Percentiles rank a stretch among this genome's conserved stretches.
These are phyloP conservation scores for Gallinago paraguaiae DNA, from an alignment of 2,113 vertebrate species.

Conservation along the genomic window DNA sequence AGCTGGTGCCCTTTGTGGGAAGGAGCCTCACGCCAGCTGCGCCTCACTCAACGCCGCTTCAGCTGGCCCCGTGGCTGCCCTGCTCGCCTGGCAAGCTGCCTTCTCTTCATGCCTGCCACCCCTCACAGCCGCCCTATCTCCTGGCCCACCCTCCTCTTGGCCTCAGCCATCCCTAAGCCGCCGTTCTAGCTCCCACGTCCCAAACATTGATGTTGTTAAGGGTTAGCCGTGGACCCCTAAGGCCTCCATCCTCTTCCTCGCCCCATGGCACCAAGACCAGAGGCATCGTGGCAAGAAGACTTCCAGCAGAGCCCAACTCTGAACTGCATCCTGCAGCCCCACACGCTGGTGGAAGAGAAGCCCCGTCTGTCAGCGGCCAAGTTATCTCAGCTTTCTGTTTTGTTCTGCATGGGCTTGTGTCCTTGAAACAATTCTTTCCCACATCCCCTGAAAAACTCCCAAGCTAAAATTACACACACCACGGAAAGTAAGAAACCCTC, in stretches of 20 bases:
- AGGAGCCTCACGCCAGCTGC: neutral
- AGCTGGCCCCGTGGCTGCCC: neutral
- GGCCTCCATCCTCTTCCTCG: neutral
- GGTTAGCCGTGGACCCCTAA: neutral
- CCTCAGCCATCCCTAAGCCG: neutral
- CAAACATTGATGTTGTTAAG: rapidly evolving
- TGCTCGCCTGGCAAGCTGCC: rapidly evolving
- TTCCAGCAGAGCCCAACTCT: rapidly evolving
- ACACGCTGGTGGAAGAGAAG: rapidly evolving
- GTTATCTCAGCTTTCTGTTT: neutral
- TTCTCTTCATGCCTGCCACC: neutral
- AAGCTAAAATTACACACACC: conserved; percentile 2
- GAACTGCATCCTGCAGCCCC: neutral
- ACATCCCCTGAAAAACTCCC: neutral
- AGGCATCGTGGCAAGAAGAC: neutral
- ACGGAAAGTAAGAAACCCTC: neutral
- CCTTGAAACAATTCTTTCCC: neutral
- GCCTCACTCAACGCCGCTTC: rapidly evolving
- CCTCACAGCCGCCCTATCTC: rapidly evolving
- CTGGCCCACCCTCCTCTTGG: neutral
- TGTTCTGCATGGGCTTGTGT: neutral
- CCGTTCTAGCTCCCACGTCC: rapidly evolving
- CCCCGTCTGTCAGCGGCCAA: rapidly evolving
- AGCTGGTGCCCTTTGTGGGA: neutral
- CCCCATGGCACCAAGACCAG: rapidly evolving